These are phyloP conservation scores for Ploceus nigricollis DNA, from an alignment of 2,113 vertebrate species.

Conservation along the genomic window DNA sequence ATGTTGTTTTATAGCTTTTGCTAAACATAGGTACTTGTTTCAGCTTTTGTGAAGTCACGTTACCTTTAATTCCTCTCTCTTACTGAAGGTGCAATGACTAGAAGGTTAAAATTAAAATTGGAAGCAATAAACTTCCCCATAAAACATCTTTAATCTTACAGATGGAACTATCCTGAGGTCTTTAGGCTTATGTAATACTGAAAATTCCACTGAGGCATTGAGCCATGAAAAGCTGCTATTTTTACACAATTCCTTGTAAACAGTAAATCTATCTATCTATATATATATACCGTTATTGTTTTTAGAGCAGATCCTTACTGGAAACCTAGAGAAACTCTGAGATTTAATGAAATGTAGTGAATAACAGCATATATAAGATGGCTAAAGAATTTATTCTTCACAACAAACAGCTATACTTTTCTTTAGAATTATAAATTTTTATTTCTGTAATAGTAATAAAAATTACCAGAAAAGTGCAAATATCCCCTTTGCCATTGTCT, in stretches of 20 bases:
- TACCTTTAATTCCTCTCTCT: neutral
- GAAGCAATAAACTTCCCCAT: neutral
- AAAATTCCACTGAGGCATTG: neutral
- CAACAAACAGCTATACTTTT: neutral
- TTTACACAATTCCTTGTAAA: neutral
- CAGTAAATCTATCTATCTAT: neutral
- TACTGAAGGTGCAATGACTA: neutral
- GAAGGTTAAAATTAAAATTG: neutral
- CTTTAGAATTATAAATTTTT: neutral
- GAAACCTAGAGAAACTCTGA: neutral
- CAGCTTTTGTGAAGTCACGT: neutral
- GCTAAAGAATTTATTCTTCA: slow-evolving; percentile 27
- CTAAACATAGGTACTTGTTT: neutral
- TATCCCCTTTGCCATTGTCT: neutral
- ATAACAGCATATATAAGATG: neutral
- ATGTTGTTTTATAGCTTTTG: neutral
- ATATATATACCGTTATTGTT: neutral
- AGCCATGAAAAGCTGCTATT: neutral
- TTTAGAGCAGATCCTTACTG: neutral
- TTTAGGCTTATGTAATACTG: neutral
- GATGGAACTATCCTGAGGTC: neutral
- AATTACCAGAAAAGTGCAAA: neutral
- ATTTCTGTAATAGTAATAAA: neutral
- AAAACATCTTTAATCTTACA: neutral
- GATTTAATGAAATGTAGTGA: neutral